Evolutionary conservation across 2,888 invertebrate species (phyloP), one percentile per base, ranked within the genome.

Genomic region (Zaprionus obscuricornis): DNA sequence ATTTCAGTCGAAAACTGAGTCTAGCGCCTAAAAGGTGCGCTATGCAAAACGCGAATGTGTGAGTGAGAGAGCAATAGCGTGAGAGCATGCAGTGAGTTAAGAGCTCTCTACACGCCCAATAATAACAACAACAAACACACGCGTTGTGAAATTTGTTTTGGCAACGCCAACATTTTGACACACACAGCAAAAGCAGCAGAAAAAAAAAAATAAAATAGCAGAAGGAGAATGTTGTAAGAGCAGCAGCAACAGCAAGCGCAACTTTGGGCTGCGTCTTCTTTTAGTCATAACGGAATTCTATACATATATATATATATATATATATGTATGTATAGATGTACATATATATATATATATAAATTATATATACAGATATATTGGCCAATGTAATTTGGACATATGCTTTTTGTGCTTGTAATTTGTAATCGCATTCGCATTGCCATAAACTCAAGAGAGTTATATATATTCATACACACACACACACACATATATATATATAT

Each of bases 91-190:
- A n/a, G n/a, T n/a, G n/a, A n/a, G n/a, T n/a, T n/a, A n/a, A n/a
- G n/a, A n/a, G n/a, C n/a, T n/a, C n/a, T n/a, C n/a, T n/a, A n/a
- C n/a, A n/a, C n/a, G n/a, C n/a, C n/a, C n/a, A n/a, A n/a, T n/a
- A n/a, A n/a, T n/a, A 20, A 20, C 34, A 42, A 10, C 36, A 2
- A n/a, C 31, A 31, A 13, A 18, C 47, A 29, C 20, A 29, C n/a
- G n/a, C n/a, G 29, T 29, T 29, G 17, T 17, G 64, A 68, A 68
- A 64, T 74, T 73, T 73, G 73, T 73, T 73, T 73, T 74, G 73
- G 73, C 73, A 73, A 74, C 73, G 72, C 42, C 37, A 51, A 59
- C 4, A 5, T 5, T 5, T 22, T 22, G 22, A 22, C 4, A 4
- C 4, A 22, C 22, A 7, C 5, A 7, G 4, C 22, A 22, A 22